Base-by-base conservation (phyloP, 53 echinoderm and acorn worm genomes). In the Arbacia lixula region DNA sequence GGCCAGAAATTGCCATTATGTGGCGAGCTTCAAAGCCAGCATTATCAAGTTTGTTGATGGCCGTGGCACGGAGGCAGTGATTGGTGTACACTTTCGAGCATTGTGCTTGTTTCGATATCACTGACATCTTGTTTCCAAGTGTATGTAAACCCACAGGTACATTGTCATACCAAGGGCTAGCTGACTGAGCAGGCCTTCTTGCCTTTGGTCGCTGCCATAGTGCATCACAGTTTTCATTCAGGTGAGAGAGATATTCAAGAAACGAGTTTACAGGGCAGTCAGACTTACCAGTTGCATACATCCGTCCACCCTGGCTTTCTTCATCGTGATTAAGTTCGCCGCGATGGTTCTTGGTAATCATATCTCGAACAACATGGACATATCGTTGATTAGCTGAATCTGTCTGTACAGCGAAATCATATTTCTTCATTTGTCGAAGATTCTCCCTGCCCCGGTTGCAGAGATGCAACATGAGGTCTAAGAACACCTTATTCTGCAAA, bases 341-440 rank as follows among this genome's bases (percentile, higher is more conserved):
- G 16, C 53, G 72, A 72, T 72, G 72, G 52, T 72, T 72, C 72
- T 72, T 72, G 49, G 72, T 72, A 46, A 28, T 72, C 72, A 52
- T 72, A 30, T 72, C 53, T 50, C 52, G 72, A 72, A 72, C 72
- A 51, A 72, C 50, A 31, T 52, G 72, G 30, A 72, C 52, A 30
- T 72, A 72, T 50, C 72, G 72, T 28, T 72, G 72, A 72, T 72
- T 72, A 49, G 72, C 72, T 72, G 72, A 72, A 72, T 72, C 72
- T 50, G 28, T 72, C 50, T 72, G 30, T 1, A 72, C 72, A 50
- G 53, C 72, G 51, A 72, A 72, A 72, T 72, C 12, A 68, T 34
- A 37, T 68, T 36, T 29, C 35, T 32, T 32, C 66, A 66, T 66
- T 12, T 66, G 66, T n/a, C n/a, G n/a, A n/a, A n/a, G n/a, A n/a